These are phyloP conservation scores for Tragulus kanchil DNA, from an alignment of 2,113 vertebrate genomes.

Conservation along the genomic window DNA sequence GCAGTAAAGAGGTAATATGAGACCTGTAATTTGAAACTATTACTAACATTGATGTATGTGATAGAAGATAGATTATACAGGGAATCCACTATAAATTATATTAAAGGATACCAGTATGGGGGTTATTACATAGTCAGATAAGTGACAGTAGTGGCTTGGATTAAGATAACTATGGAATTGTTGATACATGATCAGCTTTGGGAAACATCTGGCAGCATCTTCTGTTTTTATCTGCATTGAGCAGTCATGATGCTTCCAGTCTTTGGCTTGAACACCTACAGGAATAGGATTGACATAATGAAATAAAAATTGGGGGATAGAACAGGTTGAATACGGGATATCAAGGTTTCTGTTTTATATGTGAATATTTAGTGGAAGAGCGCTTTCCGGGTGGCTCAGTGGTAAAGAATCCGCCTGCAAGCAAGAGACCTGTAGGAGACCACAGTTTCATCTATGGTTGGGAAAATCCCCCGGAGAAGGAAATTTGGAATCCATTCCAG, in stretches of 20 bases:
- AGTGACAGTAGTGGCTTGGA: background rate
- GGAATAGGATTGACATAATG: background rate
- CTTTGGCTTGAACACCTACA: background rate
- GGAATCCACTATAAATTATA: background rate
- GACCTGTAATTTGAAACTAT: background rate
- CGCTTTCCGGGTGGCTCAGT: background rate
- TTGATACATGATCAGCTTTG: background rate
- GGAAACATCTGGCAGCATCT: background rate
- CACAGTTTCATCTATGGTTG: background rate
- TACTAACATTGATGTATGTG: background rate
- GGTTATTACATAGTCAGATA: no score
- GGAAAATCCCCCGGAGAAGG: background rate
- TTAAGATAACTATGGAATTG: background rate
- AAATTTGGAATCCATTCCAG: background rate
- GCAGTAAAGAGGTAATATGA: background rate
- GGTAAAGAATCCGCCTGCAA: background rate
- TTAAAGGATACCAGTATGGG: background rate
- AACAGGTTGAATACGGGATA: background rate
- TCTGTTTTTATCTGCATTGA: background rate
- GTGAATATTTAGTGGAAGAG: background rate
- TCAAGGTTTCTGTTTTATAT: background rate
- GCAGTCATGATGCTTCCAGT: background rate
- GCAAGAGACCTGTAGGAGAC: background rate
- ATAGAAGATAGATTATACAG: background rate
- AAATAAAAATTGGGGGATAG: background rate